Conservation (phyloP, 2,888 invertebrate genomes). For the Drosophila tripunctata region DNA sequence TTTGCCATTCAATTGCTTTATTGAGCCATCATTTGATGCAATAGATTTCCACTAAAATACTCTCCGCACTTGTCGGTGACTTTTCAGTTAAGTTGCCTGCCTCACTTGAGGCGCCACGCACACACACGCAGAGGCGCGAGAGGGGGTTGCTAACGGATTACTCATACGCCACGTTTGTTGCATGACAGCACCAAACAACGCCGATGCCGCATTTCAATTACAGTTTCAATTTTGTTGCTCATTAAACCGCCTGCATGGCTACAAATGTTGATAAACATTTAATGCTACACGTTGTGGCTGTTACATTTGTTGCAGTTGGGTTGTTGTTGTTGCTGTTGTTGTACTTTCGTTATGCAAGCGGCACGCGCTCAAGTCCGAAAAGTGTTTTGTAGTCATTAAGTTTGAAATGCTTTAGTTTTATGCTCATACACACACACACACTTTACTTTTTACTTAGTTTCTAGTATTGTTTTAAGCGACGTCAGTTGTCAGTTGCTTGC, state of each 20-base stretch:
- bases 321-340: conserved; percentile 5
- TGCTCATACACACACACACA: conserved; percentile 3
- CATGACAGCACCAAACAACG: conserved; percentile 38
- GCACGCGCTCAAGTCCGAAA: conserved; percentile 63
- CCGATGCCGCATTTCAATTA: conserved; percentile 61
- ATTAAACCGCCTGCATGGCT: conserved; percentile 60
- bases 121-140: not conserved
- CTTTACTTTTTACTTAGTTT: conserved; percentile 28
- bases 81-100: conserved; percentile 23
- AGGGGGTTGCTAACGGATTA: conserved; percentile 40
- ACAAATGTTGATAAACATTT: conserved; percentile 73
- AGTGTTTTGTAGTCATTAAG: conserved; percentile 31
- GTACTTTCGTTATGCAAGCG: conserved; percentile 53
- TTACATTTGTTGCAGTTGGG: not conserved
- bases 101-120: conserved; percentile 51
- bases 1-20: conserved; percentile 3
- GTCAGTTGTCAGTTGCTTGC: conserved; percentile 17
- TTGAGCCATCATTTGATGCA: conserved; percentile 47
- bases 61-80: conserved; percentile 2
- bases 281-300: conserved; percentile 20
- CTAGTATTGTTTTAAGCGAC: conserved; percentile 32
- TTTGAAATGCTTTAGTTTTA: conserved; percentile 29
- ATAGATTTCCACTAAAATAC: conserved; percentile 29
- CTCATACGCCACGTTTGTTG: conserved; percentile 56
- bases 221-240: conserved; percentile 72